phyloP scores from a whole-genome alignment of 1,140 invertebrate species.

The Orchestia grillus region DNA sequence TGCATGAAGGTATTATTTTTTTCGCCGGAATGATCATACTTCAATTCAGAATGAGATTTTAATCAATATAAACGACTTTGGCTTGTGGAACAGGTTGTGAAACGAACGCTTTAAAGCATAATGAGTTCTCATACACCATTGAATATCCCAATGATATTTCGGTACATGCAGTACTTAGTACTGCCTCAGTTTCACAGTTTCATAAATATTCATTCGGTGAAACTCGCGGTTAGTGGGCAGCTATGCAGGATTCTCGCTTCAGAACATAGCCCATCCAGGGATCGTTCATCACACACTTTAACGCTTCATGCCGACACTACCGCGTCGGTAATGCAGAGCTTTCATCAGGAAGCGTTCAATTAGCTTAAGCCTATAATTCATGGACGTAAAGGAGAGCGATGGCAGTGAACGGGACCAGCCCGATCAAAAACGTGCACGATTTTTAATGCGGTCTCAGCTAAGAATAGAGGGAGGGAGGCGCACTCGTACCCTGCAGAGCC shows the following conservation, averaged over 20 bases:
- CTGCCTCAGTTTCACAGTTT: neutral
- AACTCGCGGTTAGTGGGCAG: neutral
- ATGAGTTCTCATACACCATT: neutral
- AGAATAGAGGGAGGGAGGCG: neutral
- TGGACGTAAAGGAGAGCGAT: neutral
- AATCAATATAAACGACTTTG: neutral
- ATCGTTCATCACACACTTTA: neutral
- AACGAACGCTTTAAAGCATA: neutral
- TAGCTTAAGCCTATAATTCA: conserved; percentile 26
- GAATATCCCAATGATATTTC: neutral
- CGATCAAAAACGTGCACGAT: neutral
- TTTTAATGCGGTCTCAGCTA: neutral
- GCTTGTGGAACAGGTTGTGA: neutral
- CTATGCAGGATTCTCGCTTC: neutral
- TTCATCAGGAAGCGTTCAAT: conserved; percentile 3
- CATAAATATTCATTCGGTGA: neutral
- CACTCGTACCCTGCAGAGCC: neutral
- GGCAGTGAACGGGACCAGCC: neutral
- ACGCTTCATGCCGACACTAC: neutral
- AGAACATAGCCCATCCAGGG: neutral
- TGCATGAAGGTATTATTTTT: neutral
- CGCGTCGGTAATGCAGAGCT: neutral
- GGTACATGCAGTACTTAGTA: too few species aligned
- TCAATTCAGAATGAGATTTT: neutral
- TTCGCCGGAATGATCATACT: neutral